These are phyloP conservation scores for Eulemur coronatus DNA, from an alignment of 2,797 vertebrate genomes.

Conservation along the genomic window DNA sequence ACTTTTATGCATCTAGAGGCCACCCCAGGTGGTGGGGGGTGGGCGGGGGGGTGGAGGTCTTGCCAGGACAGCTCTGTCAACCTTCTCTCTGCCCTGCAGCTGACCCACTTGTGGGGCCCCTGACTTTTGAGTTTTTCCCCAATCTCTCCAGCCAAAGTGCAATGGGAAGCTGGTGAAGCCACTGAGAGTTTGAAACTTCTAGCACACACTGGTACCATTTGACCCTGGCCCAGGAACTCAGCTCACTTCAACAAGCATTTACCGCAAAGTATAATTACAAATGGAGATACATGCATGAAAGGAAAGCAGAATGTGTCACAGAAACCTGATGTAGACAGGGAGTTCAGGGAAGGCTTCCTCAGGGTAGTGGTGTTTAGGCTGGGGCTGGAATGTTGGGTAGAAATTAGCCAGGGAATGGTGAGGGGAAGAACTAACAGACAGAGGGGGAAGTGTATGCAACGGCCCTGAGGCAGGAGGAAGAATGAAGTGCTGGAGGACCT, in stretches of 20 bases:
- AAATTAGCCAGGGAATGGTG: neutral
- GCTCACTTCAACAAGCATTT: neutral
- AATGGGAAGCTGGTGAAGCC: neutral
- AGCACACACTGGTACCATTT: neutral
- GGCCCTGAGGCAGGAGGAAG: neutral
- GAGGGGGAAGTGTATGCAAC: neutral
- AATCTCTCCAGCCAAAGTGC: neutral
- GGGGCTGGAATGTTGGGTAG: neutral
- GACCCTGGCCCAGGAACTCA: neutral
- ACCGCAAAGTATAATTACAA: neutral
- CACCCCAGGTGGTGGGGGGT: rapidly evolving
- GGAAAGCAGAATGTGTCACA: neutral
- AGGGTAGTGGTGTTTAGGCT: neutral
- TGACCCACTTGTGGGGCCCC: neutral
- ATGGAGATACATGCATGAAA: neutral
- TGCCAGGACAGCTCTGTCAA: neutral
- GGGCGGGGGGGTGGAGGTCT: neutral
- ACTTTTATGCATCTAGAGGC: neutral
- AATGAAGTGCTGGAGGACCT: rapidly evolving
- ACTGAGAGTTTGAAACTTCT: neutral
- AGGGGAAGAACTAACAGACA: neutral
- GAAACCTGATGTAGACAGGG: neutral
- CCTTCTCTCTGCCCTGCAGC: neutral
- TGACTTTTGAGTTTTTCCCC: neutral
- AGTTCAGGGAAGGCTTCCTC: neutral